Percentiles rank a stretch among this genome's conserved stretches.
Evolutionary conservation across 2,888 invertebrate species (phyloP).

Genomic region (Halictus quadricinctus): DNA sequence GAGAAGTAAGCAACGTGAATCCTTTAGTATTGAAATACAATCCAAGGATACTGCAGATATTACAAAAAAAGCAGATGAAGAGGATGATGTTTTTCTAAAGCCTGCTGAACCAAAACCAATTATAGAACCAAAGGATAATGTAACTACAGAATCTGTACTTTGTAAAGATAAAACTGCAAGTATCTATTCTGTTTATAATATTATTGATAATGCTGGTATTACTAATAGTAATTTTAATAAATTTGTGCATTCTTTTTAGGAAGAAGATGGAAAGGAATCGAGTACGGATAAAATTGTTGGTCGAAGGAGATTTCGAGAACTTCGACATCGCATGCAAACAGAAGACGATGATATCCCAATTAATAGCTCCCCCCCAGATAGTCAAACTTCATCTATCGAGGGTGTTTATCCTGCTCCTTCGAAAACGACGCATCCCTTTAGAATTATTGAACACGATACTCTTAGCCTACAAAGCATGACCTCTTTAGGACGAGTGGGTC

Average conservation of each 20-base stretch:
- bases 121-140: slow-evolving; percentile 69
- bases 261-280: slow-evolving; percentile 78
- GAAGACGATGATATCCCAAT: slow-evolving; percentile 91
- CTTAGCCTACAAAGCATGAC: slow-evolving; percentile 95
- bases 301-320: slow-evolving; percentile 91
- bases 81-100: slow-evolving; percentile 77
- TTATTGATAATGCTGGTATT: background rate
- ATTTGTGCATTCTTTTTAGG: slow-evolving; percentile 76
- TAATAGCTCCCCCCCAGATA: slow-evolving; percentile 89
- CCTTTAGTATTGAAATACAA: slow-evolving; percentile 66
- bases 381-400: slow-evolving; percentile 91
- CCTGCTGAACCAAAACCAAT: slow-evolving; percentile 76
- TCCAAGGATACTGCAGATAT: slow-evolving; percentile 69
- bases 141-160: slow-evolving; percentile 67
- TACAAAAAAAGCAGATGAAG: slow-evolving; percentile 69
- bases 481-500: slow-evolving; percentile 92
- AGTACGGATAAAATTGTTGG: slow-evolving; percentile 82
- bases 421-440: slow-evolving; percentile 89
- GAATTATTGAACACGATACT: slow-evolving; percentile 94
- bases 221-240: background rate
- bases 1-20: slow-evolving; percentile 76
- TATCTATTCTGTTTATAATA: slow-evolving; percentile 15
- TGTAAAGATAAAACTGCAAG: slow-evolving; percentile 74
- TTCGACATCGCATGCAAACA: slow-evolving; percentile 93
- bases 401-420: slow-evolving; percentile 87